Percentiles rank a stretch among this genome's conserved stretches.
Evolutionary conservation across 1,140 invertebrate genomes (phyloP).

Genomic region (Myzus persicae): DNA sequence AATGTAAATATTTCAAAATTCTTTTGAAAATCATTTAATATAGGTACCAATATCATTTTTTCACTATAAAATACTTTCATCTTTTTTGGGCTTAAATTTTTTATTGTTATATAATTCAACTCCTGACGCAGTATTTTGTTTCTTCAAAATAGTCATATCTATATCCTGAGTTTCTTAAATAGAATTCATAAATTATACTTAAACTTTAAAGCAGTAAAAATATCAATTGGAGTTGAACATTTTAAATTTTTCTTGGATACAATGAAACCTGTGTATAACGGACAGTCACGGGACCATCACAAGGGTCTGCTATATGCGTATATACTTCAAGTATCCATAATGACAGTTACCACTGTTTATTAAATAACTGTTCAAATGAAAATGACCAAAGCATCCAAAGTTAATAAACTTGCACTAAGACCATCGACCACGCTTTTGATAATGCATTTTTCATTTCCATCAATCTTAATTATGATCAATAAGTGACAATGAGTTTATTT

Average conservation of each 20-base stretch:
- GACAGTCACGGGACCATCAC: too few species aligned
- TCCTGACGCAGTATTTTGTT: slow-evolving; percentile 1
- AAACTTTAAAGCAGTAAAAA: background rate
- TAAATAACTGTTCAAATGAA: too few species aligned
- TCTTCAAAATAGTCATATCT: slow-evolving; percentile 22
- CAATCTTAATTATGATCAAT: slow-evolving; percentile 30
- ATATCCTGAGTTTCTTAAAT: background rate
- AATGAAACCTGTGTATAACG: slow-evolving; percentile 5
- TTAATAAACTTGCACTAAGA: slow-evolving; percentile 54
- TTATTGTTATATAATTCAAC: background rate
- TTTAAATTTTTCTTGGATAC: slow-evolving; percentile 58
- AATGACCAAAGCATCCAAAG: slow-evolving; percentile 1
- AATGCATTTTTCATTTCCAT: slow-evolving; percentile 56
- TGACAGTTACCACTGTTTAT: too few species aligned
- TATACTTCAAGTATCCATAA: too few species aligned
- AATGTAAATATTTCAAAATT: background rate
- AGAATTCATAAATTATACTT: background rate
- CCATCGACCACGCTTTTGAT: slow-evolving; percentile 41
- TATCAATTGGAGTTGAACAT: slow-evolving; percentile 24
- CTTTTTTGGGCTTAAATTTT: background rate
- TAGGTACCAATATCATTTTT: background rate
- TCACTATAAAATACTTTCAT: background rate
- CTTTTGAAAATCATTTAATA: background rate
- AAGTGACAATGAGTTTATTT: slow-evolving; percentile 10
- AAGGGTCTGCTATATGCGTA: too few species aligned